Conservation (phyloP, 1,140 invertebrate genomes). For the Pachyrhynchus sulphureomaculatus region DNA sequence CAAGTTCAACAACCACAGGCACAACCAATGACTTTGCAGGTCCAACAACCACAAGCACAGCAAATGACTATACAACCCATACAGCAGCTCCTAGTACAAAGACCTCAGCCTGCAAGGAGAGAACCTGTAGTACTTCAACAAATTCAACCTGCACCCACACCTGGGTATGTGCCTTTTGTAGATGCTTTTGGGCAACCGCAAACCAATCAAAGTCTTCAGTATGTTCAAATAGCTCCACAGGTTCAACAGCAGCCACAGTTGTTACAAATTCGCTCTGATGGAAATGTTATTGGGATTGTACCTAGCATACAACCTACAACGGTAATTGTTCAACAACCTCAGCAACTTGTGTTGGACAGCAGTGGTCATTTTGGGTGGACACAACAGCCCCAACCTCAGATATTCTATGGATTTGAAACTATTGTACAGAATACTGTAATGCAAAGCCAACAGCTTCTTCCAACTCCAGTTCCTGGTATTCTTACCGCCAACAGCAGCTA, state of each 20-base stretch:
- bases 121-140: conserved; percentile 25
- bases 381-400: conserved; percentile 59
- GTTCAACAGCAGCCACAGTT: conserved; percentile 39
- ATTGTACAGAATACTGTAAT: conserved; percentile 83
- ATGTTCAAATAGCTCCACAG: conserved; percentile 65
- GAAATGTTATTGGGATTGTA: conserved; percentile 63
- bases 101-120: conserved; percentile 7
- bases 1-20: conserved; percentile 25
- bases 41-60: conserved; percentile 18
- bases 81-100: conserved; percentile 24
- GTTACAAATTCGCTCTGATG: conserved; percentile 59
- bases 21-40: too few relatives aligned
- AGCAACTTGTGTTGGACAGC: conserved; percentile 47
- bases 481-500: conserved; percentile 76
- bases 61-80: conserved; percentile 24
- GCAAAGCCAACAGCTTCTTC: conserved; percentile 79
- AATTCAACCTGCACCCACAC: conserved; percentile 33
- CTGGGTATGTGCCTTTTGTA: conserved; percentile 69
- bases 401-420: conserved; percentile 79
- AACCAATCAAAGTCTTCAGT: conserved; percentile 68
- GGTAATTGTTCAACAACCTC: conserved; percentile 46
- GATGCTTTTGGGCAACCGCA: conserved; percentile 66
- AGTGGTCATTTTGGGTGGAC: conserved; percentile 48
- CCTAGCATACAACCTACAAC: conserved; percentile 62
- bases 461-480: conserved; percentile 73